Evolutionary conservation across 2,888 invertebrate species (phyloP), one percentile per base, ranked within the genome.

Genomic region (Orchestes rusci): DNA sequence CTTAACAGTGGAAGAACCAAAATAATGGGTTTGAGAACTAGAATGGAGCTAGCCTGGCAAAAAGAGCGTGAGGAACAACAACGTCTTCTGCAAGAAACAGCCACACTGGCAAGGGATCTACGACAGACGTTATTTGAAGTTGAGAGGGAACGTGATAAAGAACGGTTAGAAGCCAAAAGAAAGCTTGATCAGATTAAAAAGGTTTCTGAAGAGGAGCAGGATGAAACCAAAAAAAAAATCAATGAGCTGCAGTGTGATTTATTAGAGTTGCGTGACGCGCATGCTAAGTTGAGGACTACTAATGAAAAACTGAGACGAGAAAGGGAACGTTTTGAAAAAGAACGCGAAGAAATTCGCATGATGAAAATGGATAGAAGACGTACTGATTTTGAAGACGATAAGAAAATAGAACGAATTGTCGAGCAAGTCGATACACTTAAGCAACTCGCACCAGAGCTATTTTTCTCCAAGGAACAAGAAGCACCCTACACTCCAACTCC

Each of bases 41-140:
- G 87, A 39, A 81, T 93, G 76, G 92, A 93, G 64, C 71, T 93
- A 12, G 89, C 91, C 0, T 93, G 93, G 93, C 91, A 91, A 61
- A 93, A 91, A 64, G 93, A 93, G 67, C 74, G 93, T 16, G 90
- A 91, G 64, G 92, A 93, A 59, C 90, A 91, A 59, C 91, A 91
- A 56, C 73, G 91, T 33, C 68, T 93, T 28, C 69, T 93, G 19
- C 89, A 90, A 63, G 93, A 93, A 70, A 90, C 91, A 0, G 88
- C 90, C 28, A 91, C 90, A 0, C 73, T 93, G 47, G 91, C 92
- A 0, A 73, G 90, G 48, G 93, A 93, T 65, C 70, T 93, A 35
- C 73, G 90, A 10, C 91, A 90, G 67, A 91, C 91, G 0, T 73
- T 91, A 20, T 88, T 87, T 59, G 90, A 89, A 75, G 84, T 91